Base-by-base conservation (phyloP, 2,888 invertebrate genomes). In the Brachylomia viminalis region DNA sequence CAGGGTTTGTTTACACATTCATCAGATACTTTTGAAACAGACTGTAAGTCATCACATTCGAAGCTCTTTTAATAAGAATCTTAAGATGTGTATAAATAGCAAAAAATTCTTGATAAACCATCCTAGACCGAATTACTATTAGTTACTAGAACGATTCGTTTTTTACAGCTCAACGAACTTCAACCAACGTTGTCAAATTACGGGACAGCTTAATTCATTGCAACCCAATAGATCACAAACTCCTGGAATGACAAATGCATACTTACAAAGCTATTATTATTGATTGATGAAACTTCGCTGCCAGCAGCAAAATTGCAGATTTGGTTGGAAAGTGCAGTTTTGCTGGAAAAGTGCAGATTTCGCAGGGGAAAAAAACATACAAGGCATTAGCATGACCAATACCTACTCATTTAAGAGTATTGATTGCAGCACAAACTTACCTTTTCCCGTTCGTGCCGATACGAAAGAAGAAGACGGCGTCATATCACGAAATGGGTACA, bases 231-330 rank as follows among this genome's bases (percentile, higher is more conserved):
- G 6, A 47, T 27, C 38, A 23, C 47, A 17, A 59, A 20, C 30
- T 17, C 23, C 10, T 13, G 3, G 17, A 2, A 73, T 59, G 27
- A 58, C 73, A 75, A 47, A 47, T n/a, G n/a, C 17, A 6, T 23
- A n/a, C n/a, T n/a, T n/a, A 42, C 42, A 73, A 33, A 49, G 5
- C 38, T 42, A 59, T 59, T 74, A 42, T n/a, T 33, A 42, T 59
- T 74, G 56, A 73, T 58, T 17, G 59, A 75, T 74, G 42, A 42
- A 75, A 42, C 38, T 1, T n/a, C 0, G n/a, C n/a, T n/a, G 5
- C 1, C 33, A 23, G n/a, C 38, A 38, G 4, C n/a, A n/a, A n/a
- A n/a, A 38, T 62, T 30, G 58, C 30, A 59, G 20, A 20, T 17
- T 17, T 15, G 4, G 30, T 67, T 2, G 30, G 4, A 45, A 11